These are phyloP conservation scores for Carettochelys insculpta DNA, from an alignment of 2,113 vertebrate genomes.

Conservation along the genomic window DNA sequence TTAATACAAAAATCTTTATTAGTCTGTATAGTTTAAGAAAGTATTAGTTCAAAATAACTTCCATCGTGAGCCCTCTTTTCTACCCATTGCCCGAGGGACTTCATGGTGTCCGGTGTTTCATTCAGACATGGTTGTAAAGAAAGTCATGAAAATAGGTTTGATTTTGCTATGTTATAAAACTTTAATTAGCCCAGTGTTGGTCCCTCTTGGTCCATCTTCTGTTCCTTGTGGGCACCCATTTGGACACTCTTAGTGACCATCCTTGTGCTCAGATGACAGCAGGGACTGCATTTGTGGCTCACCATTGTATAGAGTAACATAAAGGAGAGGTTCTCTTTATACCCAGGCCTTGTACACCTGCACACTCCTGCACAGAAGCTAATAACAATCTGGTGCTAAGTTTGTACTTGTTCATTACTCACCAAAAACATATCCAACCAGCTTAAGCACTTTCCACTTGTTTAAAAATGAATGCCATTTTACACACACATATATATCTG, in stretches of 20 bases:
- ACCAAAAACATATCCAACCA: background rate
- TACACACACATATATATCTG: background rate
- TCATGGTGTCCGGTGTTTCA: background rate
- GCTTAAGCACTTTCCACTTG: rapidly evolving
- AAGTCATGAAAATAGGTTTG: background rate
- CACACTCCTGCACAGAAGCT: background rate
- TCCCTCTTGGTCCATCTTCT: background rate
- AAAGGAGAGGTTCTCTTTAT: background rate
- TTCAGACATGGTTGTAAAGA: background rate
- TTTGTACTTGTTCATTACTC: rapidly evolving
- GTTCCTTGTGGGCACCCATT: background rate
- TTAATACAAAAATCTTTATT: rapidly evolving
- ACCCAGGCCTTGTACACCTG: background rate
- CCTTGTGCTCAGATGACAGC: background rate
- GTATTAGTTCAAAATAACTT: conserved; percentile 7
- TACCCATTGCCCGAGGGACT: too few relatives aligned
- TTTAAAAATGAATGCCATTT: background rate
- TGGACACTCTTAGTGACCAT: background rate
- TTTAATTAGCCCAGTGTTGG: background rate
- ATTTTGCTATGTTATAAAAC: rapidly evolving
- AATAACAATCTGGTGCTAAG: background rate
- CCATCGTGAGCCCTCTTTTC: background rate
- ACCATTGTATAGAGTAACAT: background rate
- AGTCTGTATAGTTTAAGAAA: background rate
- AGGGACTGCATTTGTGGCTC: background rate